Conservation (phyloP, 2,797 vertebrate genomes). For the Rhynchonycteris naso region DNA sequence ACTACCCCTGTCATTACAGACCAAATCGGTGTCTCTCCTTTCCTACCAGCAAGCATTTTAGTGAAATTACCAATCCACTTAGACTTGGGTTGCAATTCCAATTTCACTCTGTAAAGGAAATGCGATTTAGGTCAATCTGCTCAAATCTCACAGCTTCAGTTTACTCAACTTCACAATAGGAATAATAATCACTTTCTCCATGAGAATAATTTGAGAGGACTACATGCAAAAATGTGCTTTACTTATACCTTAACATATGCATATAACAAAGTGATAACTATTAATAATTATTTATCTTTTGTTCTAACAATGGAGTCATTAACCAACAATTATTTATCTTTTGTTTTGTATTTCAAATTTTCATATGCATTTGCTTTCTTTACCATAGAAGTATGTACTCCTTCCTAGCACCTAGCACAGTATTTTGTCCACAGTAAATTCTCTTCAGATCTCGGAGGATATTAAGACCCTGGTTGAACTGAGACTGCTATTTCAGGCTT, state of each 20-base stretch:
- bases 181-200: not conserved
- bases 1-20: not conserved
- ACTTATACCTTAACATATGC: not conserved
- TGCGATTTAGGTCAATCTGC: not conserved
- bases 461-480: not conserved
- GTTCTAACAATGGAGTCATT: conserved; percentile 13
- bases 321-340: not conserved
- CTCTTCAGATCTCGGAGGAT: not conserved
- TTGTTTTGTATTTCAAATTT: conserved; percentile 23
- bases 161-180: not conserved
- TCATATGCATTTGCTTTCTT: conserved; percentile 18
- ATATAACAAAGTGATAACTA: not conserved
- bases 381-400: not conserved
- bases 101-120: not conserved
- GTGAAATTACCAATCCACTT: not conserved
- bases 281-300: not conserved
- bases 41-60: not conserved
- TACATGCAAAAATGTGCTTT: not conserved
- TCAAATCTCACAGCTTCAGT: not conserved
- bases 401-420: not conserved
- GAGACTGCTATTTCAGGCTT: not conserved
- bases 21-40: not conserved
- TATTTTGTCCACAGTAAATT: not conserved
- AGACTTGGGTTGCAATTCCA: conserved; percentile 27
- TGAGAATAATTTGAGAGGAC: not conserved